Conservation (phyloP, 2,888 invertebrate species). For the Cephus nigrinus region DNA sequence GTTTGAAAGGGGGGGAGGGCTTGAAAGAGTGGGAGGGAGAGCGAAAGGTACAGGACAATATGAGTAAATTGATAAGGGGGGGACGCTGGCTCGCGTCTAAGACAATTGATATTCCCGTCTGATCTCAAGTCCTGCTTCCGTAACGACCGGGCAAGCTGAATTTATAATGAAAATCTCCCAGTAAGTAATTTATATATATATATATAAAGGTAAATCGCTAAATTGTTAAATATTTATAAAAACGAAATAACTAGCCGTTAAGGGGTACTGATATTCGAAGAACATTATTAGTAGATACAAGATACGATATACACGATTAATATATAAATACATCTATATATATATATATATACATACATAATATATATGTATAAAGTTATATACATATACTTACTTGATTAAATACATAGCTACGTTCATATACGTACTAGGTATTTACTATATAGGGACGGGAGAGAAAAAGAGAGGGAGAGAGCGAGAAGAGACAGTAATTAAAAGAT, state of each 20-base stretch:
- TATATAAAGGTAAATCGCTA: constrained; percentile 21
- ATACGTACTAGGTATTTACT: no score
- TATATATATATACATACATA: constrained; percentile 29
- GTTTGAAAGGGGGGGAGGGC: no score
- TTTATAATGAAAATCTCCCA: constrained; percentile 2
- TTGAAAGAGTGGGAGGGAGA: no score
- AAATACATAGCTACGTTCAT: no score
- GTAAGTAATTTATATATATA: neutral
- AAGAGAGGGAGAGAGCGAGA: constrained; percentile 27
- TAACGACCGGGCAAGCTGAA: neutral
- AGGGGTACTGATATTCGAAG: constrained; percentile 39
- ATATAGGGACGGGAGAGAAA: constrained; percentile 12
- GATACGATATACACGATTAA: constrained; percentile 36
- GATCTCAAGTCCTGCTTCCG: constrained; percentile 5
- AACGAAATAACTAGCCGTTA: constrained; percentile 25
- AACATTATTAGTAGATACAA: constrained; percentile 39
- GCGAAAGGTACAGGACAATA: no score
- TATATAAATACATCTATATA: constrained; percentile 39
- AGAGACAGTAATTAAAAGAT: constrained; percentile 8
- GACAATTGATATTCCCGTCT: neutral
- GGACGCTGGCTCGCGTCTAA: no score
- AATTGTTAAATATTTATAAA: constrained; percentile 51
- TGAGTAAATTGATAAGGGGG: no score
- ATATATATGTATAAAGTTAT: constrained; percentile 26
- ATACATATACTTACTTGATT: constrained; percentile 39